phyloP scores from a whole-genome alignment of 2,797 vertebrate species.

The Phoeniculus purpureus region DNA sequence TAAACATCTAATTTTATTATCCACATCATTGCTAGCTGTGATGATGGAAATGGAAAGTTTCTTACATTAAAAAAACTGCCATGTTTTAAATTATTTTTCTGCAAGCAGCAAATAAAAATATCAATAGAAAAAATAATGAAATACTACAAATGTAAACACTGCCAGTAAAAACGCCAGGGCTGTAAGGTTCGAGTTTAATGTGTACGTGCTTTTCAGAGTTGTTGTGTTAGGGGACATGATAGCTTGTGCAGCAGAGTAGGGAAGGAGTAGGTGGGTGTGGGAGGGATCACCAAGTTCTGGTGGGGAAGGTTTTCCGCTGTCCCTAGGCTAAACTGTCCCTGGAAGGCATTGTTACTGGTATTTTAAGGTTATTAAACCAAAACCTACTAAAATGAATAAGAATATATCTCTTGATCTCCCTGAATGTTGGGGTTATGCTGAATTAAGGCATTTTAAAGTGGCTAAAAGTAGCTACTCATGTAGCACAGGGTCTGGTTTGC shows the following conservation, averaged over 20 bases:
- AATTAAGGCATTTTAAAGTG: neutral
- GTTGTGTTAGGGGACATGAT: fast-evolving
- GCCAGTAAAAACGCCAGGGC: neutral
- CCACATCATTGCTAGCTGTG: neutral
- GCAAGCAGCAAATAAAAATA: neutral
- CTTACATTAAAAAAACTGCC: neutral
- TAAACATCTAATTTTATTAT: neutral
- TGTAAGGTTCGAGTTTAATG: neutral
- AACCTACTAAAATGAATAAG: neutral
- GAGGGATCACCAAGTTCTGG: neutral
- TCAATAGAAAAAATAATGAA: neutral
- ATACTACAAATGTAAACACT: neutral
- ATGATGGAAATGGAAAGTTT: neutral
- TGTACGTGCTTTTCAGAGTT: neutral
- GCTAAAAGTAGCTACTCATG: neutral
- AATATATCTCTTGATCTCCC: neutral
- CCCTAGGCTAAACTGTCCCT: neutral
- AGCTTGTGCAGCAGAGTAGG: neutral
- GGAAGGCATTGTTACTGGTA: neutral
- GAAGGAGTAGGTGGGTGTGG: neutral
- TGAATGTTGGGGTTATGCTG: neutral
- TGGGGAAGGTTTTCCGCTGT: neutral
- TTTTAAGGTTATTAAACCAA: neutral
- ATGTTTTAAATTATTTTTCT: neutral
- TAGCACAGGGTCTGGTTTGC: neutral